Evolutionary conservation across 2,797 vertebrate genomes (phyloP).

Genomic region (Valencia hispanica): DNA sequence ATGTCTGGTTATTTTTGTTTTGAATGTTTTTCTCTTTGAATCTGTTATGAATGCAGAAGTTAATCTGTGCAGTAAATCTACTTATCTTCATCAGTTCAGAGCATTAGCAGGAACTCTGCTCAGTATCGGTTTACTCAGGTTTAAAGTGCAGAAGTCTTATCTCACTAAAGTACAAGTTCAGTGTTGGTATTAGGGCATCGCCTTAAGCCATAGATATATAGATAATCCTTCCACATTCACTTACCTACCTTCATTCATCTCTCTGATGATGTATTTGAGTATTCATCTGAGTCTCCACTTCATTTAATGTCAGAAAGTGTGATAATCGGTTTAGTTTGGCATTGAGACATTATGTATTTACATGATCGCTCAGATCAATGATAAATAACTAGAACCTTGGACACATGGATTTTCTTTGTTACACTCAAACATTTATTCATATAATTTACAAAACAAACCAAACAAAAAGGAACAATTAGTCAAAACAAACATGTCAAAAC

Average conservation of each 20-base stretch:
- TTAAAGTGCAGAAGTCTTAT: slow-evolving; percentile 13
- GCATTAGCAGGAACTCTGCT: not conserved
- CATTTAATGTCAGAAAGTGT: not conserved
- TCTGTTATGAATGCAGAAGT: not conserved
- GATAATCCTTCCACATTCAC: not conserved
- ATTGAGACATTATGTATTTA: not conserved
- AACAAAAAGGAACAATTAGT: slow-evolving; percentile 45
- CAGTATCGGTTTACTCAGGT: slow-evolving; percentile 5
- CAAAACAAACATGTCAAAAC: slow-evolving; percentile 26
- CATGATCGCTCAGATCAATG: not conserved
- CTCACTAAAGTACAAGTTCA: not conserved
- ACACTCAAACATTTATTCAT: slow-evolving; percentile 75
- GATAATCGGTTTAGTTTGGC: not conserved
- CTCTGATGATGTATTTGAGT: not conserved
- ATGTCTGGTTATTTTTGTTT: not conserved
- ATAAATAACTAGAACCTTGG: not conserved
- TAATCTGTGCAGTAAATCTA: not conserved
- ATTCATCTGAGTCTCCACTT: not conserved
- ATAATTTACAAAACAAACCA: slow-evolving; percentile 65
- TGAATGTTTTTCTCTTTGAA: not conserved
- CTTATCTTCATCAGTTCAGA: not conserved
- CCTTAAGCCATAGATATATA: not conserved
- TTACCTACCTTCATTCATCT: not conserved
- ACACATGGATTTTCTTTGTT: no score
- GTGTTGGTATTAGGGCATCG: not conserved